Conservation (phyloP, 64 coral and sea anemone genomes). For the Catalaphyllia jardinei region DNA sequence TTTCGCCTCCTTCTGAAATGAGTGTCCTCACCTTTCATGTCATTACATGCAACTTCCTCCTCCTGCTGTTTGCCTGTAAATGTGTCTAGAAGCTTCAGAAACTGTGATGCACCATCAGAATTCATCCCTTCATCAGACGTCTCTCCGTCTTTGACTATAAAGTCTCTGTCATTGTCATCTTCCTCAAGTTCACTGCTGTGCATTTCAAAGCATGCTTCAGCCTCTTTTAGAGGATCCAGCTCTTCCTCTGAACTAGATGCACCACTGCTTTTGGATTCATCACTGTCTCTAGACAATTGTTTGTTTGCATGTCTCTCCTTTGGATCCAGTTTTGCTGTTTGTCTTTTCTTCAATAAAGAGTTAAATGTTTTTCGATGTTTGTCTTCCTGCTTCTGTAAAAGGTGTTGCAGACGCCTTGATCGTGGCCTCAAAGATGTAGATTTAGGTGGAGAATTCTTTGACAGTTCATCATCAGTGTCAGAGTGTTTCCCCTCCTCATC, state of each 20-base stretch:
- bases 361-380: slow-evolving; percentile 51
- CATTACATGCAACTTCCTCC: neutral
- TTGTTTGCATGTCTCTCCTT: slow-evolving; percentile 42
- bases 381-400: slow-evolving; percentile 35
- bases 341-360: slow-evolving; percentile 57
- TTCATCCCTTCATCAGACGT: slow-evolving; percentile 70
- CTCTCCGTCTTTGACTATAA: slow-evolving; percentile 77
- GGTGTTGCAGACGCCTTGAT: slow-evolving; percentile 49
- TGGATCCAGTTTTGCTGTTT: slow-evolving; percentile 34
- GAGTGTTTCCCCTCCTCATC: neutral
- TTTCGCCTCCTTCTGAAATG: neutral
- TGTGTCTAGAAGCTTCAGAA: slow-evolving; percentile 63
- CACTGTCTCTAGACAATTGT: neutral
- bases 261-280: neutral
- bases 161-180: slow-evolving; percentile 84
- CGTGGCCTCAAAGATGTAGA: slow-evolving; percentile 7
- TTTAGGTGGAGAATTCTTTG: slow-evolving; percentile 9
- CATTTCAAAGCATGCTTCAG: slow-evolving; percentile 3
- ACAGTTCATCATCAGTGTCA: slow-evolving; percentile 3
- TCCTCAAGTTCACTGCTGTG: slow-evolving; percentile 55
- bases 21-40: neutral
- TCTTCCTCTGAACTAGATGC: slow-evolving; percentile 15
- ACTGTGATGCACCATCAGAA: slow-evolving; percentile 69
- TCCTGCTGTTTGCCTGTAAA: slow-evolving; percentile 38
- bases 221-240: slow-evolving; percentile 29